Conservation (phyloP, 1,140 invertebrate genomes). For the Panagrolaimus sp. region DNA sequence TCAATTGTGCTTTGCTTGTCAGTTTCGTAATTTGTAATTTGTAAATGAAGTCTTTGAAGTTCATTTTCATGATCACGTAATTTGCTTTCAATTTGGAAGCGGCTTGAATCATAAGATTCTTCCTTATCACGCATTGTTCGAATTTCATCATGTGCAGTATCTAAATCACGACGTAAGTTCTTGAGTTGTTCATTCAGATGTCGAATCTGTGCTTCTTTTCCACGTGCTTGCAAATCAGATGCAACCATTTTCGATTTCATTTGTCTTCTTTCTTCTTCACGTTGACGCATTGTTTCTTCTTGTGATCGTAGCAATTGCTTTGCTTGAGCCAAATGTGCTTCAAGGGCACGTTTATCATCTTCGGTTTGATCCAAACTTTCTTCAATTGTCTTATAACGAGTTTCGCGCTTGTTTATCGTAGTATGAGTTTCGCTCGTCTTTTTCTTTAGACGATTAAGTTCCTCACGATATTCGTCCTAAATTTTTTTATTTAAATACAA, state of each 20-base stretch:
- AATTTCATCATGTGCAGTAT: constrained; percentile 54
- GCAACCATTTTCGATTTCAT: constrained; percentile 56
- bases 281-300: constrained; percentile 54
- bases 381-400: constrained; percentile 52
- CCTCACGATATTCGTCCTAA: constrained; percentile 47
- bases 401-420: constrained; percentile 53
- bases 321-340: constrained; percentile 45
- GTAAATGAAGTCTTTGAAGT: constrained; percentile 42
- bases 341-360: constrained; percentile 54
- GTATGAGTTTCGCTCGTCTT: constrained; percentile 53
- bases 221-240: constrained; percentile 51
- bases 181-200: constrained; percentile 58
- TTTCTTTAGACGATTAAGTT: constrained; percentile 54
- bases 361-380: constrained; percentile 50
- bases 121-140: constrained; percentile 47
- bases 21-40: constrained; percentile 46
- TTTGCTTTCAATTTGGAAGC: constrained; percentile 52
- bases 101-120: constrained; percentile 45
- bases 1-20: constrained; percentile 48
- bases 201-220: constrained; percentile 55
- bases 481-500: too few relatives aligned
- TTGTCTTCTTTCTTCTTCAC: constrained; percentile 52
- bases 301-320: constrained; percentile 57
- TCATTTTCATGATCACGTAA: constrained; percentile 53
- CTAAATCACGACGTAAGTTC: constrained; percentile 53